phyloP scores from a whole-genome alignment of 2,888 invertebrate species.

The Masnerella sp. region DNA sequence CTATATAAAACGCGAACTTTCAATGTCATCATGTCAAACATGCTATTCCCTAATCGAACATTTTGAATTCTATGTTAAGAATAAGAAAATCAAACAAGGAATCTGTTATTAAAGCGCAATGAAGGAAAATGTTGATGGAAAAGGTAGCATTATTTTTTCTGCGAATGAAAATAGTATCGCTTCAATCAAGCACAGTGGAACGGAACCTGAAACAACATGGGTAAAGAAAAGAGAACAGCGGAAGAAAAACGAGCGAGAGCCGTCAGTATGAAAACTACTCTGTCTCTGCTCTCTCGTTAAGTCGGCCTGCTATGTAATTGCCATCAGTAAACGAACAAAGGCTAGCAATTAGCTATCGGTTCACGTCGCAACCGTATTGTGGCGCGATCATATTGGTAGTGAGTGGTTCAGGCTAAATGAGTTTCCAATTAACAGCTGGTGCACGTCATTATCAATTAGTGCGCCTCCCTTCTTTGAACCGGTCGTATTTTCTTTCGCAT shows the following conservation, averaged over 20 bases:
- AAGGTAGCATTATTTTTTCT: slow-evolving; percentile 26
- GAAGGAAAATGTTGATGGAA: slow-evolving; percentile 14
- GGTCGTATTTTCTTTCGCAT: slow-evolving; percentile 20
- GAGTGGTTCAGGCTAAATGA: slow-evolving; percentile 51
- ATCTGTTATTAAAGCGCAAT: no score
- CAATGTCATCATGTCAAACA: no score
- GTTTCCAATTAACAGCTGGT: slow-evolving; percentile 57
- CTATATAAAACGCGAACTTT: no score
- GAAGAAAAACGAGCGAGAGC: slow-evolving; percentile 18
- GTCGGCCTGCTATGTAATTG: slow-evolving; percentile 57
- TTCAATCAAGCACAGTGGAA: slow-evolving; percentile 32
- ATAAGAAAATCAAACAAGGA: no score
- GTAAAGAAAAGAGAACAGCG: slow-evolving; percentile 18
- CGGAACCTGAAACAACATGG: slow-evolving; percentile 1
- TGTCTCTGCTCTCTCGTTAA: slow-evolving; percentile 43
- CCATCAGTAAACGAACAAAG: slow-evolving; percentile 59
- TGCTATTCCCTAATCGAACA: no score
- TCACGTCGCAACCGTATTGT: slow-evolving; percentile 51
- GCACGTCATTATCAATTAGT: slow-evolving; percentile 45
- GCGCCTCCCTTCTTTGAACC: slow-evolving; percentile 10
- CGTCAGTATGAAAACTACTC: slow-evolving; percentile 27
- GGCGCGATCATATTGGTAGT: slow-evolving; percentile 53
- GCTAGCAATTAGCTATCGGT: slow-evolving; percentile 59
- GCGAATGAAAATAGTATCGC: slow-evolving; percentile 40
- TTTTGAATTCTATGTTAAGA: no score